phyloP scores from a whole-genome alignment of 2,888 invertebrate species.

The Melanostoma mellinum region DNA sequence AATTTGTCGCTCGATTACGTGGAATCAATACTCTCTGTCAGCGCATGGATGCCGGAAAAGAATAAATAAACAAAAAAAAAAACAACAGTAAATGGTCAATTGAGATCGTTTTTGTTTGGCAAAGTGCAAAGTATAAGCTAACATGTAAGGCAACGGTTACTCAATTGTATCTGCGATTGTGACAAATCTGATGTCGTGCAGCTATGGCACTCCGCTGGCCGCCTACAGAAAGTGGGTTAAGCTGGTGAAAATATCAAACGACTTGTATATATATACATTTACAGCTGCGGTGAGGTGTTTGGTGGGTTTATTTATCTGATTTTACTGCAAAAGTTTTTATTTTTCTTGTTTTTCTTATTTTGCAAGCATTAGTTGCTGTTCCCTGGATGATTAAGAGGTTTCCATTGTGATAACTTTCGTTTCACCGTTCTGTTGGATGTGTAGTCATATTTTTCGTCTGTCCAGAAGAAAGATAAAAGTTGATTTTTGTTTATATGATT shows the following conservation, averaged over 20 bases:
- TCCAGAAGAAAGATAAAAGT: no score
- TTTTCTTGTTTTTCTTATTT: no score
- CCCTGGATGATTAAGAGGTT: no score
- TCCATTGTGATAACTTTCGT: no score
- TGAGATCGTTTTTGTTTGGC: background rate
- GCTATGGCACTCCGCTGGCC: background rate
- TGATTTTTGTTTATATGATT: no score
- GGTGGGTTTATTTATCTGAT: no score
- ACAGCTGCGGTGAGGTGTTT: no score
- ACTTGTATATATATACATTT: background rate
- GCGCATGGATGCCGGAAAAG: background rate
- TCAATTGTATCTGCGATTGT: constrained; percentile 20
- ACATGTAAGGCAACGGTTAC: constrained; percentile 1
- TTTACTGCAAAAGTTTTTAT: no score
- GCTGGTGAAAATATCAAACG: constrained; percentile 18
- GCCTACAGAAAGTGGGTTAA: constrained; percentile 40
- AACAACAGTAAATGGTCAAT: background rate
- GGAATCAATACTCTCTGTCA: constrained; percentile 3
- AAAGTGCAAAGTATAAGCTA: background rate
- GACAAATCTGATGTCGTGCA: constrained; percentile 10
- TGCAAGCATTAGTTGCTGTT: no score
- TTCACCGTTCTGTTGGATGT: no score
- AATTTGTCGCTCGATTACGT: constrained; percentile 12
- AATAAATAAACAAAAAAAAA: background rate
- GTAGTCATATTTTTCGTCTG: no score